These are phyloP conservation scores for Cyprinodon brontotheroides DNA, from an alignment of 2,113 vertebrate species.

Conservation along the genomic window DNA sequence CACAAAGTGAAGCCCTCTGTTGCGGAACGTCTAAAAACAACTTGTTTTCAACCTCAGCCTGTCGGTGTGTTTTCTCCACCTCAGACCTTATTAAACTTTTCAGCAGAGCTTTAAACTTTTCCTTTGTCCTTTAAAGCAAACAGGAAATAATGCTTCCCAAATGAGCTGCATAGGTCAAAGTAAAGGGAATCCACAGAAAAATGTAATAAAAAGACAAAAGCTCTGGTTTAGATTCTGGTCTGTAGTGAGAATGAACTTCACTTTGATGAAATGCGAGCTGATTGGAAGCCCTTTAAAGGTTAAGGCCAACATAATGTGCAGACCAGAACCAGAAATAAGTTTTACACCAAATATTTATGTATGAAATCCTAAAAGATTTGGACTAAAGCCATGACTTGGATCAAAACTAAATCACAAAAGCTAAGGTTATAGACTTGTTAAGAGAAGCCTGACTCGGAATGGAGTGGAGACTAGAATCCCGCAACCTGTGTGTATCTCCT, in stretches of 20 bases:
- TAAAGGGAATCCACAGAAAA: not conserved
- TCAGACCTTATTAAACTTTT: conserved; percentile 24
- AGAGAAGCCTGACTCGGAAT: too few relatives aligned
- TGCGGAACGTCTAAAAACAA: conserved; percentile 8
- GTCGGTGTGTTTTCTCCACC: conserved; percentile 14
- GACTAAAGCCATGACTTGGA: too few relatives aligned
- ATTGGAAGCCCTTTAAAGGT: not conserved
- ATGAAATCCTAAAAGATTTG: not conserved
- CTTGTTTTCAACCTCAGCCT: conserved; percentile 6
- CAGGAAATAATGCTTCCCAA: not conserved
- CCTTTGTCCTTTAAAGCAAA: not conserved
- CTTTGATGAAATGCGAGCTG: not conserved
- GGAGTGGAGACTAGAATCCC: too few relatives aligned
- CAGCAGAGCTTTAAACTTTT: conserved; percentile 10
- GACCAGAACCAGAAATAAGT: not conserved
- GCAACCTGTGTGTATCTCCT: not conserved
- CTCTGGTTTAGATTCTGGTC: conserved; percentile 5
- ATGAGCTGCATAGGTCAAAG: not conserved
- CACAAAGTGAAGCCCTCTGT: not conserved
- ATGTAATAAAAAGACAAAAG: not conserved
- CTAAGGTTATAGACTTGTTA: not conserved
- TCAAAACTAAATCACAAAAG: too few relatives aligned
- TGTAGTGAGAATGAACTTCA: not conserved
- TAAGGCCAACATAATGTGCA: not conserved
- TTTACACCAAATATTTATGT: not conserved